Percentiles rank a stretch among this genome's conserved stretches.
phyloP scores from a whole-genome alignment of 2,797 vertebrate species.

The Spondyliosoma cantharus region DNA sequence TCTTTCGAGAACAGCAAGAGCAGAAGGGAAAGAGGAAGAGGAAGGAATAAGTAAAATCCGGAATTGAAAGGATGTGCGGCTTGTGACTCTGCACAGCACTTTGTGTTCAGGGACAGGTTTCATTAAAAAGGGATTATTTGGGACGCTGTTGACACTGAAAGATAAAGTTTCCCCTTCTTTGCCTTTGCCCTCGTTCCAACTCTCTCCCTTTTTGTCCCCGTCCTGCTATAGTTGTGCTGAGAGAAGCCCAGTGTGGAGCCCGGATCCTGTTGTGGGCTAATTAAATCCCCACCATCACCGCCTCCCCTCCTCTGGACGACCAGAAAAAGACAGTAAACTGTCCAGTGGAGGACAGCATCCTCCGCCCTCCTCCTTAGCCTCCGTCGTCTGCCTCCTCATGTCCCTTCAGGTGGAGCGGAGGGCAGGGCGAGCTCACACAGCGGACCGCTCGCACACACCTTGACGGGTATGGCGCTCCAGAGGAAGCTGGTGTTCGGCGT shows the following conservation, averaged over 20 bases:
- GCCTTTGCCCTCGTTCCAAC: constrained; percentile 21
- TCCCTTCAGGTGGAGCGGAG: constrained; percentile 37
- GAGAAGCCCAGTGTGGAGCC: constrained; percentile 35
- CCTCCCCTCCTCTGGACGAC: not conserved
- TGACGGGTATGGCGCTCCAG: constrained; percentile 47
- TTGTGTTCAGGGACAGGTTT: constrained; percentile 32
- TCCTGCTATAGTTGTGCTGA: constrained; percentile 36
- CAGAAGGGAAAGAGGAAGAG: not conserved
- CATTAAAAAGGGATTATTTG: constrained; percentile 72
- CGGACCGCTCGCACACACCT: not conserved
- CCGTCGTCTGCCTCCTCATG: constrained; percentile 54
- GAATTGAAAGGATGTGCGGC: not conserved
- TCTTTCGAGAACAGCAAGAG: not conserved
- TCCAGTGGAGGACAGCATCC: constrained; percentile 11
- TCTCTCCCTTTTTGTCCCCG: constrained; percentile 17
- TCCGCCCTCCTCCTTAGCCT: not conserved
- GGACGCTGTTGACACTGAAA: constrained; percentile 35
- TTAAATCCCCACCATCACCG: constrained; percentile 20
- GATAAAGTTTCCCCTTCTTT: constrained; percentile 53
- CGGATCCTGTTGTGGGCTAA: constrained; percentile 34
- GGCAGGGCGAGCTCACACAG: constrained; percentile 27
- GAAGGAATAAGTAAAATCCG: not conserved
- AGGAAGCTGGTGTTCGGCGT: constrained; percentile 51
- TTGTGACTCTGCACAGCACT: not conserved
- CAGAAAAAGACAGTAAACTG: not conserved